These are phyloP conservation scores for Pituophis catenifer DNA, from an alignment of 2,113 vertebrate species.

Conservation along the genomic window DNA sequence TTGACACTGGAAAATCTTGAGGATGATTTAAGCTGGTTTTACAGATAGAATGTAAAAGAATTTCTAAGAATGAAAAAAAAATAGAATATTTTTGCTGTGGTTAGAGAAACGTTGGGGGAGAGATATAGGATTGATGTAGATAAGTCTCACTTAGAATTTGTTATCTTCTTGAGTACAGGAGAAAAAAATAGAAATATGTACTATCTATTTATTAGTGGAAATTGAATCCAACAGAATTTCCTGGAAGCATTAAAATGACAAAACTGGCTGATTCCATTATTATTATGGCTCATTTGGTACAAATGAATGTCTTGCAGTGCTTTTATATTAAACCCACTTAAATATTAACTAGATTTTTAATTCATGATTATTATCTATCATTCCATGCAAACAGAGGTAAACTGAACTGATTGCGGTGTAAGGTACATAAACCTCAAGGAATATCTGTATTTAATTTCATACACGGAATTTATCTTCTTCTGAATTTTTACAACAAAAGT, in stretches of 20 bases:
- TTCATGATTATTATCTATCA: not conserved
- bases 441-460: not conserved
- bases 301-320: not conserved
- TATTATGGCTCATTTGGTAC: not conserved
- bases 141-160: not conserved
- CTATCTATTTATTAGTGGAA: not conserved
- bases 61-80: not conserved
- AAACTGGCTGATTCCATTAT: not conserved
- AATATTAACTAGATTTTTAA: not conserved
- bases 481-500: not conserved
- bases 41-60: too few species aligned
- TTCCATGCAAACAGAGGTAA: not conserved
- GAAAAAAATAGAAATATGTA: not conserved
- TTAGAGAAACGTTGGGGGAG: not conserved
- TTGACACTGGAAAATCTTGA: not conserved
- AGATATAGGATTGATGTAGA: not conserved
- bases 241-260: not conserved
- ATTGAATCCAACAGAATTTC: not conserved
- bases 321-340: not conserved
- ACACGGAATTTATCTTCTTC: not conserved
- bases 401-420: not conserved
- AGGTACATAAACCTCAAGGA: not conserved
- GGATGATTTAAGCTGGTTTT: not conserved
- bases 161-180: not conserved
- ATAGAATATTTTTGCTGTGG: not conserved